Evolutionary conservation across 2,113 vertebrate genomes (phyloP).

Genomic region (Phaethornis superciliosus): DNA sequence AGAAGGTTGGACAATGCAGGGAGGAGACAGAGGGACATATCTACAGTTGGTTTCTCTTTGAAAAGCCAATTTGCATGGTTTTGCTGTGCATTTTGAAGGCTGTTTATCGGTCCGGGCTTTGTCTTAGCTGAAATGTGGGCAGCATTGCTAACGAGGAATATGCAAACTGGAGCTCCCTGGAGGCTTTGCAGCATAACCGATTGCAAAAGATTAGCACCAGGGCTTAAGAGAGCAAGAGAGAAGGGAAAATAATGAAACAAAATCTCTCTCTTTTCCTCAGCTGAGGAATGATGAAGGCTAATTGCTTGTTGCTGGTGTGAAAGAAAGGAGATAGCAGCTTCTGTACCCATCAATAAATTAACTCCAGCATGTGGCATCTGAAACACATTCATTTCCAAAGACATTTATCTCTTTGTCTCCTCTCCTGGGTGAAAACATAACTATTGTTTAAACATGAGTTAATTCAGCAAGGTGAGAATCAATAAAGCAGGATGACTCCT

Average conservation of each 20-base stretch:
- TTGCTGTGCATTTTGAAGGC: conserved; percentile 10
- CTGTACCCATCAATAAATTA: conserved; percentile 53
- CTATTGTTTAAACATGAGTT: conserved; percentile 73
- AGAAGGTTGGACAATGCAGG: not conserved
- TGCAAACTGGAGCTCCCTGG: not conserved
- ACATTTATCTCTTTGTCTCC: conserved; percentile 56
- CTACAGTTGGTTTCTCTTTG: not conserved
- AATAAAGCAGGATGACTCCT: conserved; percentile 57
- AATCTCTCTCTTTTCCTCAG: conserved; percentile 7
- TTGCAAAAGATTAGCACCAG: conserved; percentile 38
- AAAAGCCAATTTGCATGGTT: conserved; percentile 19
- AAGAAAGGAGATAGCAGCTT: conserved; percentile 4
- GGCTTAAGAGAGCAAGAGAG: conserved; percentile 8
- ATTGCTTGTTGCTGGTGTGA: conserved; percentile 54
- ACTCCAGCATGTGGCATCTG: not conserved
- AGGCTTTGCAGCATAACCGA: conserved; percentile 42
- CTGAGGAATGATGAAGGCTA: conserved; percentile 56
- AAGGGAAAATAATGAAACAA: conserved; percentile 19
- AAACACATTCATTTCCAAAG: conserved; percentile 58
- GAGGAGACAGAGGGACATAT: not conserved
- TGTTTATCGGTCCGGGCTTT: not conserved
- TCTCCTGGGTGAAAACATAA: conserved; percentile 66
- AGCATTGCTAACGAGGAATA: conserved; percentile 11
- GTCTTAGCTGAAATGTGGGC: conserved; percentile 42
- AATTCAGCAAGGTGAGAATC: conserved; percentile 69